phyloP scores from a whole-genome alignment of 1,140 invertebrate genomes.

The Galleria mellonella region DNA sequence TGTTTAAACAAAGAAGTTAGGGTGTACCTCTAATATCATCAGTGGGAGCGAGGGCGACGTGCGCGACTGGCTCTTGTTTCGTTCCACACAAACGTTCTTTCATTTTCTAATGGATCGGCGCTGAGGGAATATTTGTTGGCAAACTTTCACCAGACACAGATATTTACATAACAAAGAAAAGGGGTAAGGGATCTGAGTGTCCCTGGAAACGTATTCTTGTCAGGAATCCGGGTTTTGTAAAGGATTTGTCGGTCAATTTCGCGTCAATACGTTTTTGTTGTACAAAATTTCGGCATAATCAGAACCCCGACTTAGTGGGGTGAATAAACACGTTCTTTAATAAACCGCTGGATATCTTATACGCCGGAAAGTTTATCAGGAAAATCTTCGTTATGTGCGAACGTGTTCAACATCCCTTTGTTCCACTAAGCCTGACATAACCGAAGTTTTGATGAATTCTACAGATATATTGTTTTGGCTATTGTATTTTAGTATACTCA shows the following conservation, averaged over 20 bases:
- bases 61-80: slow-evolving; percentile 28
- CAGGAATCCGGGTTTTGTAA: slow-evolving; percentile 40
- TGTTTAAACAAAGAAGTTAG: slow-evolving; percentile 25
- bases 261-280: slow-evolving; percentile 32
- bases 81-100: slow-evolving; percentile 45
- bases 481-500: too few species aligned
- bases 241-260: slow-evolving; percentile 55
- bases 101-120: slow-evolving; percentile 60
- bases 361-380: slow-evolving; percentile 2
- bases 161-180: slow-evolving; percentile 62
- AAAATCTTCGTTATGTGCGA: slow-evolving; percentile 1
- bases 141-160: slow-evolving; percentile 44
- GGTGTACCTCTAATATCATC: slow-evolving; percentile 31
- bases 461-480: too few species aligned
- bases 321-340: slow-evolving; percentile 16
- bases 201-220: slow-evolving; percentile 49
- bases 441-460: background rate
- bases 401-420: background rate
- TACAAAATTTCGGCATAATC: slow-evolving; percentile 34
- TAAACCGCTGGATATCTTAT: slow-evolving; percentile 11
- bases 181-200: slow-evolving; percentile 42
- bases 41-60: slow-evolving; percentile 8
- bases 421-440: slow-evolving; percentile 3
- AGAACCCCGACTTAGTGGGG: slow-evolving; percentile 10
- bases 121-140: slow-evolving; percentile 51